phyloP scores from a whole-genome alignment of 1,140 invertebrate genomes.

The Euschistus heros region DNA sequence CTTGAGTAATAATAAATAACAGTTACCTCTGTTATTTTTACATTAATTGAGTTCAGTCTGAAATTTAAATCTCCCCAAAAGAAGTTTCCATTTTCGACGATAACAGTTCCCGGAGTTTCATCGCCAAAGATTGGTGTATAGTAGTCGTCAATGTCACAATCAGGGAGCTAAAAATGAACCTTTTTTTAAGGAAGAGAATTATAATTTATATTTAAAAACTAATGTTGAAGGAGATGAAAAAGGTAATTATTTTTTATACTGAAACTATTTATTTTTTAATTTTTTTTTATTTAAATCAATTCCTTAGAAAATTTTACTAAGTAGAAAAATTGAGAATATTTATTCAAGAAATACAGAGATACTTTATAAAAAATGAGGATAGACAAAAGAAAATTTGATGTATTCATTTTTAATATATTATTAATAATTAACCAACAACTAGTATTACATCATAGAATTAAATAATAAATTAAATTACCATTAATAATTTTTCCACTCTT shows the following conservation, averaged over 20 bases:
- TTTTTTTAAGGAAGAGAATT: conserved; percentile 11
- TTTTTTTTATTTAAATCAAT: too few relatives aligned
- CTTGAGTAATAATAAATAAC: not conserved
- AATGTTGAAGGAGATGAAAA: too few relatives aligned
- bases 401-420: not conserved
- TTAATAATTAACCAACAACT: not conserved
- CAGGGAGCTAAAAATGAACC: conserved; percentile 24
- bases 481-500: conserved; percentile 62
- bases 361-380: too few relatives aligned
- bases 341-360: too few relatives aligned
- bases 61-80: conserved; percentile 39
- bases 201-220: too few relatives aligned
- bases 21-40: conserved; percentile 44
- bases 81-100: conserved; percentile 36
- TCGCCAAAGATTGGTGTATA: conserved; percentile 27
- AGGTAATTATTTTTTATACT: too few relatives aligned
- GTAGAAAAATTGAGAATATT: too few relatives aligned
- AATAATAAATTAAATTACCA: conserved; percentile 40
- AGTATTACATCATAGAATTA: not conserved
- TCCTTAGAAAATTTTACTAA: too few relatives aligned
- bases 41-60: conserved; percentile 42
- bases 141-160: conserved; percentile 27
- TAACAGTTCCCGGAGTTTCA: conserved; percentile 31
- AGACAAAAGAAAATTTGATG: conserved; percentile 5
- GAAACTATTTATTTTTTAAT: too few relatives aligned